Conservation (phyloP, 1,140 invertebrate genomes). For the Cryptotermes secundus region DNA sequence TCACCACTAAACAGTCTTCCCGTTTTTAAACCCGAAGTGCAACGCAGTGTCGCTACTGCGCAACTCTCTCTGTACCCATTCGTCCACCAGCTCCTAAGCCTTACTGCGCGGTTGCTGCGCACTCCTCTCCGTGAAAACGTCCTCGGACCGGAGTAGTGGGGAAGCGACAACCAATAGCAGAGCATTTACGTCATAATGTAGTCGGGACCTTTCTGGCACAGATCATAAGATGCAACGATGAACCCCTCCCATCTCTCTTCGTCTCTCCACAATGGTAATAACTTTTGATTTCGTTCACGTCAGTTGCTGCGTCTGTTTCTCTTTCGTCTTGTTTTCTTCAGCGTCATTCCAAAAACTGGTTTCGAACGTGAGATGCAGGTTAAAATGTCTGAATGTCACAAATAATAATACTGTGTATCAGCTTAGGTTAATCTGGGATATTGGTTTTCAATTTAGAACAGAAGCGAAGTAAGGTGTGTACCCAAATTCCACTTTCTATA, state of each 20-base stretch:
- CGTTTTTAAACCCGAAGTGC: neutral
- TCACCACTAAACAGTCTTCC: neutral
- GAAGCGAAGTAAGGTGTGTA: no score
- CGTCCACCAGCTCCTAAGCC: neutral
- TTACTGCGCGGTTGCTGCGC: neutral
- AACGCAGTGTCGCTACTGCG: neutral
- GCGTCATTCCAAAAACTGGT: neutral
- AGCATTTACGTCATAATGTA: neutral
- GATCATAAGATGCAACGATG: neutral
- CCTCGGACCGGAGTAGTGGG: neutral
- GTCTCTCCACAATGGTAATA: neutral
- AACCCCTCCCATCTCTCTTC: neutral
- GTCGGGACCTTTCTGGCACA: neutral
- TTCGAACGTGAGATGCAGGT: neutral
- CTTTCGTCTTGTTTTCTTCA: neutral
- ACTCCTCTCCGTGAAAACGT: neutral
- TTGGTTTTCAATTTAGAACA: no score
- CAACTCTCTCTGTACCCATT: neutral
- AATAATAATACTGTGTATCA: neutral
- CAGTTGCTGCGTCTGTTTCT: neutral
- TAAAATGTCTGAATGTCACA: neutral
- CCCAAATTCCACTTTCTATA: no score
- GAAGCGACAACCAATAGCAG: neutral
- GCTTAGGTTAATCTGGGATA: no score
- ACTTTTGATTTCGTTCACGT: neutral